These are phyloP conservation scores for Nasonia longicornis DNA, from an alignment of 1,140 invertebrate species.

Conservation along the genomic window DNA sequence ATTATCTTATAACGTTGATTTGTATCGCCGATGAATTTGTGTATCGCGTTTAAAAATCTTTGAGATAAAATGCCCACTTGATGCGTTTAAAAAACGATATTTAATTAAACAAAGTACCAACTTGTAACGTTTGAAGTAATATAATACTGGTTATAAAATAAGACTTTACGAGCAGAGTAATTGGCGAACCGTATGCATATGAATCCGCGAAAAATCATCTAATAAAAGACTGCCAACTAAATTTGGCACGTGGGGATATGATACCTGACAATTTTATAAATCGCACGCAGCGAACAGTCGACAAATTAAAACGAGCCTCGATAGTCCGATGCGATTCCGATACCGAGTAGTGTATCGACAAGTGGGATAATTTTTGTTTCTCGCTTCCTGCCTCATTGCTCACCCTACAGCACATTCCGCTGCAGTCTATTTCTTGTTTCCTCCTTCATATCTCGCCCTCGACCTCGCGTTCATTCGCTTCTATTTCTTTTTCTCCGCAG, in stretches of 20 bases:
- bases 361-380: slow-evolving; percentile 12
- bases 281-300: neutral
- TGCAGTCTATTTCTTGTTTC: slow-evolving; percentile 18
- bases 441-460: neutral
- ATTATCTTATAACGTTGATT: neutral
- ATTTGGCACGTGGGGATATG: neutral
- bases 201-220: neutral
- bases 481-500: slow-evolving; percentile 19
- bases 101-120: slow-evolving; percentile 3
- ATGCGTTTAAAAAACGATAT: slow-evolving; percentile 12
- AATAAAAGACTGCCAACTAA: neutral
- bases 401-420: neutral
- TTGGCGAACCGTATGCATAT: neutral
- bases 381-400: slow-evolving; percentile 19
- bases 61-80: slow-evolving; percentile 1
- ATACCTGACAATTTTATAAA: neutral
- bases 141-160: slow-evolving; percentile 14
- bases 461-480: neutral
- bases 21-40: neutral
- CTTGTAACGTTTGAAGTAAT: neutral
- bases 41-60: neutral
- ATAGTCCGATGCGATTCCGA: neutral
- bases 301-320: neutral
- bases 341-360: neutral
- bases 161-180: slow-evolving; percentile 14